Percentiles rank a stretch among this genome's conserved stretches.
phyloP scores from a whole-genome alignment of 2,797 vertebrate species.

The Clamator glandarius region DNA sequence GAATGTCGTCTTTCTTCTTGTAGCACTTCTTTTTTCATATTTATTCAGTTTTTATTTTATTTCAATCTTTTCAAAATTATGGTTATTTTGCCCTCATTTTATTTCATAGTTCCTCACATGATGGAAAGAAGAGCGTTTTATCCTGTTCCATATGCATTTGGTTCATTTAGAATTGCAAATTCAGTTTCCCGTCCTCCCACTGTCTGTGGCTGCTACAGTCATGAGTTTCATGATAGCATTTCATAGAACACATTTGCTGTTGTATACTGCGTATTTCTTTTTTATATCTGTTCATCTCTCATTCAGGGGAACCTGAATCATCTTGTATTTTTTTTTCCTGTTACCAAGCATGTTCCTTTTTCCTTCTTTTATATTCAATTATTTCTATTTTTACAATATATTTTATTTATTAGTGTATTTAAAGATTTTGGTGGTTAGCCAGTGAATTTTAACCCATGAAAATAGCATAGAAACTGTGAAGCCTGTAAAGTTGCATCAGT shows the following conservation, averaged over 20 bases:
- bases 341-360: neutral
- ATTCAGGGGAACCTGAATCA: neutral
- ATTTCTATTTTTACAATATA: neutral
- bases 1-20: neutral
- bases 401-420: neutral
- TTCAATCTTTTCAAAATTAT: neutral
- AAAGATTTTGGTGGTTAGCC: neutral
- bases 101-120: neutral
- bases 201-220: neutral
- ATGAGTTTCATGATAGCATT: neutral
- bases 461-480: neutral
- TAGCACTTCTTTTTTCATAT: neutral
- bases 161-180: conserved; percentile 35
- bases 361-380: neutral
- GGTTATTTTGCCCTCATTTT: neutral
- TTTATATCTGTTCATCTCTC: neutral
- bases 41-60: neutral
- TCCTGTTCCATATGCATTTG: neutral
- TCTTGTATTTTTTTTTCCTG: neutral
- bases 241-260: neutral
- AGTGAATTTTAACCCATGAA: neutral
- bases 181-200: neutral
- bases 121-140: neutral
- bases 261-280: neutral
- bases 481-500: neutral